Conservation (phyloP, 2,797 vertebrate species). For the Pygocentrus nattereri region DNA sequence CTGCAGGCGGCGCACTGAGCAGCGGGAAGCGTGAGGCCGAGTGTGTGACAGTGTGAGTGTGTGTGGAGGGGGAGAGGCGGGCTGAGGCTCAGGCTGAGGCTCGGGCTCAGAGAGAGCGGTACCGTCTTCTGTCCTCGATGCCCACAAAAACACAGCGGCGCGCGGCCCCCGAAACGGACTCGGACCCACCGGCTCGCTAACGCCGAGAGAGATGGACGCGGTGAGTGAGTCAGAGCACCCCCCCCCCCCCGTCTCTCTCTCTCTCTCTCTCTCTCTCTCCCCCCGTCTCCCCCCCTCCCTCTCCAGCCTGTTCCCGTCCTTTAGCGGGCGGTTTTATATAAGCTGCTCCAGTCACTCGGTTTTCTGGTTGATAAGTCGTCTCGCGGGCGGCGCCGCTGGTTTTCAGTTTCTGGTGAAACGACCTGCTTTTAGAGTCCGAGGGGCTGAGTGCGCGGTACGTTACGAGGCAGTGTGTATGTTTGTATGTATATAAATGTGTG, state of each 20-base stretch:
- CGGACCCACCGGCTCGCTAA: conserved; percentile 57
- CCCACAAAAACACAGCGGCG: conserved; percentile 38
- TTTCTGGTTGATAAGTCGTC: conserved; percentile 29
- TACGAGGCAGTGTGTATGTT: background rate
- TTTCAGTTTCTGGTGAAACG: background rate
- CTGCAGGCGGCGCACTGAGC: conserved; percentile 58
- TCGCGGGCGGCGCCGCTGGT: conserved; percentile 7
- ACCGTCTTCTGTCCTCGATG: conserved; percentile 51
- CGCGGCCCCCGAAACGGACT: conserved; percentile 7
- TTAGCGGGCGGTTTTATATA: conserved; percentile 44
- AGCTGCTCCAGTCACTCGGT: conserved; percentile 27
- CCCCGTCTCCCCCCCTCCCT: conserved; percentile 54
- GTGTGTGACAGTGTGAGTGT: conserved; percentile 40
- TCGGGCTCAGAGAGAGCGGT: conserved; percentile 62
- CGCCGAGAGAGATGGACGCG: conserved; percentile 69
- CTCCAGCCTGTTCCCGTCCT: conserved; percentile 49
- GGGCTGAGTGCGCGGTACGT: conserved; percentile 2
- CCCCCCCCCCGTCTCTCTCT: no score
- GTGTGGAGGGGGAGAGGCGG: conserved; percentile 59
- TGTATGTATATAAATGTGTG: background rate
- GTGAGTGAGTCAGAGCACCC: conserved; percentile 68
- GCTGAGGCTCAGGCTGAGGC: background rate
- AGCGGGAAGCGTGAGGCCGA: conserved; percentile 30
- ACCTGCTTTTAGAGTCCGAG: background rate
- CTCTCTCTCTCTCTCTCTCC: no score